Conservation (phyloP, 2,113 vertebrate species). For the Crotalus helleri region DNA sequence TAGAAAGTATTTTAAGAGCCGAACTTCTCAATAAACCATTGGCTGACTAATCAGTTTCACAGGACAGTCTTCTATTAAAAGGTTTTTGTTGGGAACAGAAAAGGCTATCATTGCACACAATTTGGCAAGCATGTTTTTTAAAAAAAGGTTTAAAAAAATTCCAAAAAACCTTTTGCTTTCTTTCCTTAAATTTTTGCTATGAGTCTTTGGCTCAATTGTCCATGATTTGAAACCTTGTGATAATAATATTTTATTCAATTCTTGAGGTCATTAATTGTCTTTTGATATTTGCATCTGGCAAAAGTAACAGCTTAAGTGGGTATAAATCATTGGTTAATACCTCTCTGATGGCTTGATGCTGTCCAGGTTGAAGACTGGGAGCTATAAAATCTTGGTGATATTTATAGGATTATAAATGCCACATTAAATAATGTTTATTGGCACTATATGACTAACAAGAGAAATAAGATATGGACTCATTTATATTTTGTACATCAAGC, state of each 20-base stretch:
- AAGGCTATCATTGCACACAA: not conserved
- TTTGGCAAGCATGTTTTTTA: slow-evolving; percentile 40
- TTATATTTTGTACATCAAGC: not conserved
- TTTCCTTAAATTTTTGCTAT: slow-evolving; percentile 33
- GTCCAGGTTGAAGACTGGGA: not conserved
- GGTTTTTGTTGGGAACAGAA: not conserved
- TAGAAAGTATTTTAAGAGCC: slow-evolving; percentile 39
- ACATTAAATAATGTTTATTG: not conserved
- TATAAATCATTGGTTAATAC: slow-evolving; percentile 13
- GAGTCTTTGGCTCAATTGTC: slow-evolving; percentile 4
- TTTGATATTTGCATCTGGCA: slow-evolving; percentile 5
- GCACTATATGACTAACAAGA: not conserved
- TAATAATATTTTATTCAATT: slow-evolving; percentile 19
- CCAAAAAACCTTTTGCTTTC: slow-evolving; percentile 11
- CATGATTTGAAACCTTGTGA: slow-evolving; percentile 10
- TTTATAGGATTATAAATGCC: not conserved
- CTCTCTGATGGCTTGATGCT: slow-evolving; percentile 2
- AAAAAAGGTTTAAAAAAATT: slow-evolving; percentile 5
- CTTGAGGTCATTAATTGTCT: slow-evolving; percentile 14
- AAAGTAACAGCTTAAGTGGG: slow-evolving; percentile 7
- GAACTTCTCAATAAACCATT: slow-evolving; percentile 26
- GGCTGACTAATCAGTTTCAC: slow-evolving; percentile 32
- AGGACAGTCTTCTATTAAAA: slow-evolving; percentile 26
- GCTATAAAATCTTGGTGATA: not conserved
- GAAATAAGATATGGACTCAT: not conserved